These are phyloP conservation scores for Hippocampus barbouri DNA, from an alignment of 2,113 vertebrate species.

Conservation along the genomic window DNA sequence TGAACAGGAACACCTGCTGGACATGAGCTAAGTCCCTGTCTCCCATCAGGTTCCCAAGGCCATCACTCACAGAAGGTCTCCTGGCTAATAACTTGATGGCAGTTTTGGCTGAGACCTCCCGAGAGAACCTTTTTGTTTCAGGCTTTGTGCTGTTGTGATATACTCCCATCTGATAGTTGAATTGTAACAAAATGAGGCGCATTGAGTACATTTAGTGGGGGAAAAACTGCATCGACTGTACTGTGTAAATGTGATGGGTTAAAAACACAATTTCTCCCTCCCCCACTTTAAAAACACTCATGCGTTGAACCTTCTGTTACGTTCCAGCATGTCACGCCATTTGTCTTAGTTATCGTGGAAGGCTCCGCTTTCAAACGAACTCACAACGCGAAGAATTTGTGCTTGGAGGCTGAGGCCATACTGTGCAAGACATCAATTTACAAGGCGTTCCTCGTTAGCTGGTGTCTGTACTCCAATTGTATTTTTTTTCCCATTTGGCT, in stretches of 20 bases:
- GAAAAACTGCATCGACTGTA: neutral
- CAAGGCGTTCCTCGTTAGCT: slow-evolving; percentile 57
- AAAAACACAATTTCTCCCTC: neutral
- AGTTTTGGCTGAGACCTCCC: neutral
- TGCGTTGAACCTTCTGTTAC: slow-evolving; percentile 19
- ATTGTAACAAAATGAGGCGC: neutral
- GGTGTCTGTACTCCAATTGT: slow-evolving; percentile 21
- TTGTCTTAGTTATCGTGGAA: slow-evolving; percentile 53
- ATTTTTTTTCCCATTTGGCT: no score
- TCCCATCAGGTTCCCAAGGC: slow-evolving; percentile 11
- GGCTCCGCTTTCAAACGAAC: slow-evolving; percentile 53
- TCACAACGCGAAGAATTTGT: slow-evolving; percentile 57
- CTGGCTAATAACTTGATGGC: slow-evolving; percentile 26
- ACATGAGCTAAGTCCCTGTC: slow-evolving; percentile 16
- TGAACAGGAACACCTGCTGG: slow-evolving; percentile 45
- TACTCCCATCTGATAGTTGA: neutral
- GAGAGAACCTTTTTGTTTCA: neutral
- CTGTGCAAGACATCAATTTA: slow-evolving; percentile 67
- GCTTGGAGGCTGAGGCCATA: slow-evolving; percentile 71
- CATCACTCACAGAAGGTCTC: slow-evolving; percentile 16
- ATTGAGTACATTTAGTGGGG: neutral
- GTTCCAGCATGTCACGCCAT: slow-evolving; percentile 46
- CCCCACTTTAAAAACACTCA: neutral
- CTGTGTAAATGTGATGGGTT: neutral
- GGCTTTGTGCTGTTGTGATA: neutral